Evolutionary conservation across 2,888 invertebrate species (phyloP).

Genomic region (Aleiodes leptofemur): DNA sequence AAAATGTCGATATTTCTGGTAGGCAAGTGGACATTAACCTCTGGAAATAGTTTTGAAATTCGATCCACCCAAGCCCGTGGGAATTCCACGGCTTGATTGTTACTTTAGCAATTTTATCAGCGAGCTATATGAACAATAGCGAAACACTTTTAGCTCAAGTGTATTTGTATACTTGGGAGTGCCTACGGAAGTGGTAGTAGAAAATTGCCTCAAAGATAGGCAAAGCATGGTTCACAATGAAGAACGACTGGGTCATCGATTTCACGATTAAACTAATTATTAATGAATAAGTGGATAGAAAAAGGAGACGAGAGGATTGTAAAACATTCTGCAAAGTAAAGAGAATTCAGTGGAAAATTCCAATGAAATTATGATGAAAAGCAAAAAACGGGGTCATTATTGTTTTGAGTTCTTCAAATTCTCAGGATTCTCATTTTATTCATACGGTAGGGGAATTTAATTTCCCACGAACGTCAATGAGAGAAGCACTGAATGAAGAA

Average conservation of each 20-base stretch:
- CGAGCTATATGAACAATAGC: neutral
- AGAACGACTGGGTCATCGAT: constrained; percentile 12
- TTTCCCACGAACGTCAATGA: too few species aligned
- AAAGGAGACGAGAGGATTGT: neutral
- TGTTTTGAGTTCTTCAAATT: too few species aligned
- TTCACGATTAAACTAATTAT: constrained; percentile 11
- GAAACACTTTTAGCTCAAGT: too few species aligned
- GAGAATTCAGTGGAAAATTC: neutral
- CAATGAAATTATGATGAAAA: too few species aligned
- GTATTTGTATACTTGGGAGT: neutral
- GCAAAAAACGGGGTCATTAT: too few species aligned
- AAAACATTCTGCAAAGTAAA: neutral
- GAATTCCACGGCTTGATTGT: constrained; percentile 13
- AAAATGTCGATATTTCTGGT: too few species aligned
- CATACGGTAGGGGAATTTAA: too few species aligned
- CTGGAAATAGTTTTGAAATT: too few species aligned
- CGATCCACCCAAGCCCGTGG: neutral
- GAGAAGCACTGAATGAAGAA: too few species aligned
- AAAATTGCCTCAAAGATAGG: neutral
- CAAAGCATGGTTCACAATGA: neutral
- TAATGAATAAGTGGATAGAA: neutral
- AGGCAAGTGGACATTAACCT: too few species aligned
- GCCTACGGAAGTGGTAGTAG: neutral
- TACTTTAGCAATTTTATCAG: too few species aligned
- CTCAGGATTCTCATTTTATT: too few species aligned